Conservation (phyloP, 35 echinoderm and acorn worm species). For the Diadema setosum region DNA sequence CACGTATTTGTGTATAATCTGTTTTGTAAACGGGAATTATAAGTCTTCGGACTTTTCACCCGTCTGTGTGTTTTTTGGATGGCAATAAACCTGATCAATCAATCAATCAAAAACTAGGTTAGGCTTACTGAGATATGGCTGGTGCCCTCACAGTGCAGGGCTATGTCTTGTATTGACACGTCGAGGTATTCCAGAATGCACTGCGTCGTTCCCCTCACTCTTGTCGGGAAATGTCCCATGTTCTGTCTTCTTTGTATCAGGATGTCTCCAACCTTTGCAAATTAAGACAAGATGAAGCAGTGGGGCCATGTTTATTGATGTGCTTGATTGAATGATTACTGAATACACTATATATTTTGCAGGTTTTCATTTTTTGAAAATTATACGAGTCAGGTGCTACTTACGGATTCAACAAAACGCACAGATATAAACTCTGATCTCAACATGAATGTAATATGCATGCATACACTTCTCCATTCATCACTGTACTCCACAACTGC, state of each 20-base stretch:
- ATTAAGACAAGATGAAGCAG: not conserved
- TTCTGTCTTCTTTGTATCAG: not conserved
- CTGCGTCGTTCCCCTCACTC: not conserved
- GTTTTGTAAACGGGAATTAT: not conserved
- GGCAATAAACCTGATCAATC: not conserved
- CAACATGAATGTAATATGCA: not conserved
- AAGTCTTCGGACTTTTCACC: too few species aligned
- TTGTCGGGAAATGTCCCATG: not conserved
- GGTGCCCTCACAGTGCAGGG: not conserved
- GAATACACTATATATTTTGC: not conserved
- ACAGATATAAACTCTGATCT: not conserved
- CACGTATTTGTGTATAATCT: not conserved
- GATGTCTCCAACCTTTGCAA: not conserved
- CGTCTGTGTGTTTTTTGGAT: too few species aligned
- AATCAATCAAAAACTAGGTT: not conserved
- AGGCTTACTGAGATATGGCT: not conserved
- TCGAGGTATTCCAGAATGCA: slow-evolving; percentile 1
- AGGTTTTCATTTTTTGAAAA: not conserved
- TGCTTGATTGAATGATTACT: not conserved
- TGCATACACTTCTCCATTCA: not conserved
- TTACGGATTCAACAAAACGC: not conserved
- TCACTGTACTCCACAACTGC: too few species aligned
- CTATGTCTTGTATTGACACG: not conserved
- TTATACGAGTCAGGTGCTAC: not conserved
- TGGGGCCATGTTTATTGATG: too few species aligned